Percentiles rank a stretch among this genome's conserved stretches.
phyloP scores from a whole-genome alignment of 2,113 vertebrate species.

The Xiphophorus hellerii region DNA sequence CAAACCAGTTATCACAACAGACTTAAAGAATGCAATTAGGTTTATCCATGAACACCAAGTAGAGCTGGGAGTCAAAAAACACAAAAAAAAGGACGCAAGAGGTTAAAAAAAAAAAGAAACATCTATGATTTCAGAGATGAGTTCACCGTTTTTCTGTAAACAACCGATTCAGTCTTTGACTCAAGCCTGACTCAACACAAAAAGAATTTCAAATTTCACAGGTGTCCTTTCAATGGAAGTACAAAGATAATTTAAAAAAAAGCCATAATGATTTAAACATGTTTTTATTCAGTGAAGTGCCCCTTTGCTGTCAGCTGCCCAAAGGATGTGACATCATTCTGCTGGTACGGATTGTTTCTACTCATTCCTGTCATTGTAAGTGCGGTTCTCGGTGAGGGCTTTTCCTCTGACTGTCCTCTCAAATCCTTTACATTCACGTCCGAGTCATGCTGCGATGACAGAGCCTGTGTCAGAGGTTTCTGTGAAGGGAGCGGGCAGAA shows the following conservation, averaged over 20 bases:
- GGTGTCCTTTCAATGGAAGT: not conserved
- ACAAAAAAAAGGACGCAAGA: not conserved
- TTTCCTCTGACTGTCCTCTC: not conserved
- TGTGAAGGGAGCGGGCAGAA: slow-evolving; percentile 1
- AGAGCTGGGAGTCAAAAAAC: not conserved
- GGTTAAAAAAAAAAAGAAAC: not conserved
- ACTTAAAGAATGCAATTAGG: not conserved
- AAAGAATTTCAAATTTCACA: not conserved
- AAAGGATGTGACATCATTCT: not conserved
- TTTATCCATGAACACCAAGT: not conserved
- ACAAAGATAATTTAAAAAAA: too few relatives aligned
- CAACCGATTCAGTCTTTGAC: accelerated
- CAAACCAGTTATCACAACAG: slow-evolving; percentile 48
- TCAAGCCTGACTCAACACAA: not conserved
- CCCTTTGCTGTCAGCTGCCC: not conserved
- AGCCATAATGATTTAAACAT: too few relatives aligned
- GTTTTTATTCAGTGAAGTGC: too few relatives aligned
- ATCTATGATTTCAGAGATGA: not conserved
- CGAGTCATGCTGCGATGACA: accelerated
- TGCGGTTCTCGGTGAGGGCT: not conserved
- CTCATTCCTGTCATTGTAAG: not conserved
- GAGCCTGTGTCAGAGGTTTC: not conserved
- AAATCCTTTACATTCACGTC: slow-evolving; percentile 7
- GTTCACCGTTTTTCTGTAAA: not conserved
- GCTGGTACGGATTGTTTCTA: not conserved